Percentiles rank a stretch among this genome's conserved stretches.
Conservation (phyloP, 1,140 invertebrate species). For the Tetramorium alpestre region DNA sequence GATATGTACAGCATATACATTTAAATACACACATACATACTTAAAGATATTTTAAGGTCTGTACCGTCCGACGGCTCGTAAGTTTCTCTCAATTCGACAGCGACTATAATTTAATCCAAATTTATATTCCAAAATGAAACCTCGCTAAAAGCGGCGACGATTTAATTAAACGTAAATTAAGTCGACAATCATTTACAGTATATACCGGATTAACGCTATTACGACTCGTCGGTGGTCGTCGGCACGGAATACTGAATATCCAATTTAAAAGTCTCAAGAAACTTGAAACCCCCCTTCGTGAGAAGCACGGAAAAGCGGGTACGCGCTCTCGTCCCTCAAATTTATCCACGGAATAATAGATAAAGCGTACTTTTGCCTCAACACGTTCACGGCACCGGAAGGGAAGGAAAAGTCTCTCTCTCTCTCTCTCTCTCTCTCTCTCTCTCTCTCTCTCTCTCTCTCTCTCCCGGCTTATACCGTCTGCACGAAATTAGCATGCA, state of each 20-base stretch:
- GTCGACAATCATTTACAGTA: constrained; percentile 59
- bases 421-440: too few species aligned
- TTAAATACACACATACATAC: neutral
- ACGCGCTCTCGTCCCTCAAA: constrained; percentile 33
- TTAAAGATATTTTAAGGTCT: neutral
- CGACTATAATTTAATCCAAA: constrained; percentile 42
- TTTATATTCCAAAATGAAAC: constrained; percentile 50
- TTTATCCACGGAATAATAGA: constrained; percentile 59
- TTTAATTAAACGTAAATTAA: constrained; percentile 62
- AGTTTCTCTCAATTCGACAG: neutral
- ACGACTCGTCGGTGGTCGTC: constrained; percentile 41
- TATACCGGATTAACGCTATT: constrained; percentile 57
- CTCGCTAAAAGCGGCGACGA: constrained; percentile 38
- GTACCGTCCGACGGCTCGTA: neutral
- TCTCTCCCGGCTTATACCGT: neutral
- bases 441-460: too few species aligned
- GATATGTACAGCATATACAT: neutral
- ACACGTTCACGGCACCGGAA: constrained; percentile 41
- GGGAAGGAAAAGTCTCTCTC: constrained; percentile 33
- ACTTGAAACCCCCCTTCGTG: constrained; percentile 32
- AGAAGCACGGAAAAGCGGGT: constrained; percentile 24
- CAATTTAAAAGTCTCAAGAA: constrained; percentile 61
- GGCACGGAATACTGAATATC: constrained; percentile 56
- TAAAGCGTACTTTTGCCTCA: constrained; percentile 57
- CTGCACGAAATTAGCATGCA: constrained; percentile 70